A percentile compares a stretch with the other conserved stretches of the same genome.
Evolutionary conservation across 2,113 vertebrate species (phyloP).

Genomic region (Tragelaphus imberbis): DNA sequence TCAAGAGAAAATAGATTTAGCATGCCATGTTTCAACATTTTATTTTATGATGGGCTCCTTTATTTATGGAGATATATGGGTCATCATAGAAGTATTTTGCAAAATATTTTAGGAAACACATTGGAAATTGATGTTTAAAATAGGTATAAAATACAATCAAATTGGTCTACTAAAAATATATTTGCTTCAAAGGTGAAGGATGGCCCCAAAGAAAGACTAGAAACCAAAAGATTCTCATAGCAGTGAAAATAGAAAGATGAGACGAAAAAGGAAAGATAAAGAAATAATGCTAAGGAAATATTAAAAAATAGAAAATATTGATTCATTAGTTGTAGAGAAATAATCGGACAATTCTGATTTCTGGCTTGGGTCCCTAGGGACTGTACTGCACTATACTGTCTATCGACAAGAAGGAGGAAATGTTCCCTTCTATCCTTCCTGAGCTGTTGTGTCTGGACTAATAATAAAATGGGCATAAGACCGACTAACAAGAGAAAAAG

Average conservation of each 20-base stretch:
- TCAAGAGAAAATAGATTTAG: background rate
- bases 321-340: background rate
- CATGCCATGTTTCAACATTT: background rate
- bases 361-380: background rate
- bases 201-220: background rate
- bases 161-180: background rate
- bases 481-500: background rate
- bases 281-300: background rate
- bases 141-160: background rate
- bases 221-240: background rate
- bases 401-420: background rate
- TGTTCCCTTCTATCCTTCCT: background rate
- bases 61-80: background rate
- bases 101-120: conserved; percentile 9
- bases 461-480: background rate
- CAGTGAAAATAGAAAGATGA: background rate
- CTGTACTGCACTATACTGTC: background rate
- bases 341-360: background rate
- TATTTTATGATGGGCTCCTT: background rate
- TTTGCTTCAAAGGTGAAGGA: background rate
- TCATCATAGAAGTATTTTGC: background rate
- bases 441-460: background rate
- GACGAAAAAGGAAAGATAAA: background rate
- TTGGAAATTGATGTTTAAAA: background rate
- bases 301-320: background rate